Conservation (phyloP, 2,113 vertebrate species). For the Mus pahari region DNA sequence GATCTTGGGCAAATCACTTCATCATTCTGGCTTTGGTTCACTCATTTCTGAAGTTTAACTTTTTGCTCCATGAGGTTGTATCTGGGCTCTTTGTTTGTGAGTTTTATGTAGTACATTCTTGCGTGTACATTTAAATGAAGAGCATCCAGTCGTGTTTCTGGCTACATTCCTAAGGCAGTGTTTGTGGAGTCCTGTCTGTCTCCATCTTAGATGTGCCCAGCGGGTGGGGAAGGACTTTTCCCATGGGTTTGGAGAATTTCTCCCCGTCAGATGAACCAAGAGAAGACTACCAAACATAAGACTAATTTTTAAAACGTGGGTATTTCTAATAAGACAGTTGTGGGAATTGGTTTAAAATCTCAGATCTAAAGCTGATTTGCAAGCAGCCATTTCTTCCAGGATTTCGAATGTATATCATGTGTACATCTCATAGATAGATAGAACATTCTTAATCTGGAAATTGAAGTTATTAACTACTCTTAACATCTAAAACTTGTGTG, state of each 20-base stretch:
- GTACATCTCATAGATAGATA: background rate
- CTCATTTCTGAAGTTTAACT: conserved; percentile 38
- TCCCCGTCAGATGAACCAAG: conserved; percentile 48
- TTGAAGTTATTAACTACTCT: background rate
- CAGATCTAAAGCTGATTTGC: conserved; percentile 10
- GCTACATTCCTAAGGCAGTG: background rate
- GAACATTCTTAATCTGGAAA: background rate
- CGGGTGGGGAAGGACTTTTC: background rate
- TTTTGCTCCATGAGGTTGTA: conserved; percentile 2
- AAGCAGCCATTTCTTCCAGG: conserved; percentile 34
- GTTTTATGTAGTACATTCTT: background rate
- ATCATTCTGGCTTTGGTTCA: conserved; percentile 13
- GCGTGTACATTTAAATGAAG: background rate
- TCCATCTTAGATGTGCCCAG: background rate
- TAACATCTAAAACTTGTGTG: background rate
- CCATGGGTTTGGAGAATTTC: background rate
- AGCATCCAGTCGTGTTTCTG: background rate
- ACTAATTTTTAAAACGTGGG: background rate
- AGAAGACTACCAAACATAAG: conserved; percentile 21
- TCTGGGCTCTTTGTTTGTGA: conserved; percentile 13
- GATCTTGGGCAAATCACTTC: conserved; percentile 49
- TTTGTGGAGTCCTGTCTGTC: background rate
- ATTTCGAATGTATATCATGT: background rate
- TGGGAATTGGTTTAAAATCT: conserved; percentile 51
- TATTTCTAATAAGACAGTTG: conserved; percentile 21